Base-by-base conservation (phyloP, 64 coral and sea anemone genomes). In the Dendronephthya gigantea region DNA sequence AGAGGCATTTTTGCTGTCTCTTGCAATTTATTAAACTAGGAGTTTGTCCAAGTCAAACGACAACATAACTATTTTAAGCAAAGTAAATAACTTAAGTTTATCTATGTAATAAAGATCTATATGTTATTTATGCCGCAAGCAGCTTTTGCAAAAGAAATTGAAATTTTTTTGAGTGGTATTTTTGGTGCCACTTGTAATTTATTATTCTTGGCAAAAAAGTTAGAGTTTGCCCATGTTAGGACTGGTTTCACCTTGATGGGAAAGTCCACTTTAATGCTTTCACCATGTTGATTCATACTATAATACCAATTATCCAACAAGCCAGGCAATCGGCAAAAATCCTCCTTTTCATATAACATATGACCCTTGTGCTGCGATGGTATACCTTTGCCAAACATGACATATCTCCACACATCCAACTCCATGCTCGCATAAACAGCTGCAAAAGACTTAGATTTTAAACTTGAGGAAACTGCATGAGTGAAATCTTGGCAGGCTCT, bases 81-180 rank as follows among this genome's bases (percentile, higher is more conserved):
- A 52, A 52, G 13, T 52, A 52, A 52, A 52, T 52, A 52, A 52
- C 23, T 52, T 52, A 1, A 52, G 8, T 50, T 50, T 50, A 10
- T 52, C 1, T 52, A 52, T 52, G 50, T 52, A 22, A 52, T 52
- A 22, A 52, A 52, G 50, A 74, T 1, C 32, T 74, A 35, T 30
- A 74, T 2, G 32, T 74, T 74, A 35, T 74, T 74, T 4, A 35
- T 0, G 30, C 30, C 30, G 68, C 1, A 74, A 74, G 68, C 68
- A 25, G n/a, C 32, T 74, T 74, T 74, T 74, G 68, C 68, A 74
- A 74, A 74, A 30, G 68, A 74, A 35, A 74, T 74, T 13, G 68
- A 74, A 74, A 30, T 17, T 74, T 74, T 74, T 74, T 74, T 28
- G 30, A 1, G 68, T 74, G 68, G 68, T 30, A 35, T 74, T 74